Conservation (phyloP, 1,140 invertebrate genomes). For the Plodia interpunctella region DNA sequence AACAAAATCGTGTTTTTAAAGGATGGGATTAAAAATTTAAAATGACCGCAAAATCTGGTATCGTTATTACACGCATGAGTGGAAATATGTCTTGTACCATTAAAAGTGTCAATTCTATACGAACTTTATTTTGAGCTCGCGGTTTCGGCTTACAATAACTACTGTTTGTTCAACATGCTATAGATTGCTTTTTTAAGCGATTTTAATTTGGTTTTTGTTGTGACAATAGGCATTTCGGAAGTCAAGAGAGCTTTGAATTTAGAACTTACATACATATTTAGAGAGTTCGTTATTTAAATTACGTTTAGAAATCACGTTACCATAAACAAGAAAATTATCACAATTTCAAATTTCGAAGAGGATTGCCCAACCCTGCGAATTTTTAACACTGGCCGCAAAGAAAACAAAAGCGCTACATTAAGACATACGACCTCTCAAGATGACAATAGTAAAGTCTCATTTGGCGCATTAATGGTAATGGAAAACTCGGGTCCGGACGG, state of each 20-base stretch:
- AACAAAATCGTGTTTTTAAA: no score
- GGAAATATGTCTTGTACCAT: no score
- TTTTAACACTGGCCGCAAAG: conserved; percentile 21
- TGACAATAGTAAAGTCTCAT: conserved; percentile 32
- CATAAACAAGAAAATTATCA: no score
- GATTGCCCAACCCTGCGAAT: not conserved
- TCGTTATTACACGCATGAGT: no score
- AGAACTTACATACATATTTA: conserved; percentile 1
- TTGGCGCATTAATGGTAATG: conserved; percentile 36
- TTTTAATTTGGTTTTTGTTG: not conserved
- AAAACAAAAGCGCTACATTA: conserved; percentile 51
- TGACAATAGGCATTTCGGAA: not conserved
- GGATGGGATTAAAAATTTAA: no score
- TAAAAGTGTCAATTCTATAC: not conserved
- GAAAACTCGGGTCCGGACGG: conserved; percentile 27
- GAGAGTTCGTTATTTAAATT: not conserved
- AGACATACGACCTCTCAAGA: conserved; percentile 48
- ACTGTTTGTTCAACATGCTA: not conserved
- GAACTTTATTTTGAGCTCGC: not conserved
- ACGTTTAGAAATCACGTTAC: no score
- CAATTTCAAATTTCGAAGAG: no score
- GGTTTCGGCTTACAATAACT: conserved; percentile 4
- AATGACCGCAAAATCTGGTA: no score
- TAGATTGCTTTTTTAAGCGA: conserved; percentile 4
- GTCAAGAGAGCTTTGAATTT: not conserved